Percentiles rank a stretch among this genome's conserved stretches.
Conservation (phyloP, 2,113 vertebrate species). For the Percina caprodes region DNA sequence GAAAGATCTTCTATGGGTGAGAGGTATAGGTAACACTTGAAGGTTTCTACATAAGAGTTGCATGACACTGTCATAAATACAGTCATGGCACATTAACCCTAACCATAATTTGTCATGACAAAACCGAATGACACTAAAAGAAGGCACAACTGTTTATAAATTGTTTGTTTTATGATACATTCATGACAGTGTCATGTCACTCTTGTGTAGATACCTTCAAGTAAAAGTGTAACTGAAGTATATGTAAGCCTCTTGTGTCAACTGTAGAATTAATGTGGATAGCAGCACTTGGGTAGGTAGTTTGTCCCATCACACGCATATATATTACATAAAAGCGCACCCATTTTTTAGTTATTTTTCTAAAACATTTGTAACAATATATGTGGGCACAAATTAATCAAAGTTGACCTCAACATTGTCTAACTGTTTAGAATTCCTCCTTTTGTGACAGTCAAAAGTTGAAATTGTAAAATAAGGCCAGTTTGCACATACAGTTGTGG, state of each 20-base stretch:
- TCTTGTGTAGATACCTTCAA: no score
- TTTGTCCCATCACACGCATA: background rate
- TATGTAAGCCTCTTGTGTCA: background rate
- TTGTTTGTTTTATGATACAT: no score
- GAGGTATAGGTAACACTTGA: background rate
- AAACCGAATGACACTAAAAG: no score
- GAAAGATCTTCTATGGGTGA: background rate
- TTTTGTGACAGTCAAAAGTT: background rate
- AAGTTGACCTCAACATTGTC: background rate
- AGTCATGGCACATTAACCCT: no score
- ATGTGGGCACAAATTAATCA: background rate
- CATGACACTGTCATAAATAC: no score
- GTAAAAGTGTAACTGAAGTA: no score
- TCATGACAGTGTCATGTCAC: no score
- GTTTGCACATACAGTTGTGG: background rate
- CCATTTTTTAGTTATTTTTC: no score
- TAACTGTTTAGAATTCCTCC: background rate
- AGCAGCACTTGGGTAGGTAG: background rate
- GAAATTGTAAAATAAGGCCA: background rate
- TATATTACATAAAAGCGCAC: no score
- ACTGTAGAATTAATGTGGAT: background rate
- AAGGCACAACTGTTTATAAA: no score
- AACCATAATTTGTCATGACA: no score
- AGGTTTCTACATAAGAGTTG: no score
- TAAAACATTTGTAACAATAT: background rate